Percentiles rank a stretch among this genome's conserved stretches.
These are phyloP conservation scores for Torymus tubicola DNA, from an alignment of 2,888 invertebrate species.

Conservation along the genomic window DNA sequence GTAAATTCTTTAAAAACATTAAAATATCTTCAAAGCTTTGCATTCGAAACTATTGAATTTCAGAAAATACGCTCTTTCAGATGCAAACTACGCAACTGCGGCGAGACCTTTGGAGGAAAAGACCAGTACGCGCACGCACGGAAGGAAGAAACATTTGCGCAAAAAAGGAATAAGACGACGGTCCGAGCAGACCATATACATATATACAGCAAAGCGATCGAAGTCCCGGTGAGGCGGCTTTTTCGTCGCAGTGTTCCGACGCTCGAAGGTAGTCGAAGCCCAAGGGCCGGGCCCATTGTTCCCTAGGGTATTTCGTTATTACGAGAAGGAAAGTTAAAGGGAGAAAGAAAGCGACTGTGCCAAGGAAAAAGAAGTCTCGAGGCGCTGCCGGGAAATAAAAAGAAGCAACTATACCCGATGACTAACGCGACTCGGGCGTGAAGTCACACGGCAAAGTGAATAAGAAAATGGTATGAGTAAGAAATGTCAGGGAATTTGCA, in stretches of 20 bases:
- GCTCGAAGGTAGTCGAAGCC: slow-evolving; percentile 37
- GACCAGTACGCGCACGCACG: background rate
- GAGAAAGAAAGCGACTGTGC: background rate
- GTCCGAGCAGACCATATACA: slow-evolving; percentile 12
- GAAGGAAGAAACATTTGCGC: background rate
- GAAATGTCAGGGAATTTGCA: no score
- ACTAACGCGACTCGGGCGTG: no score
- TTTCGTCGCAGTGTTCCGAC: slow-evolving; percentile 10
- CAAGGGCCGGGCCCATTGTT: slow-evolving; percentile 34
- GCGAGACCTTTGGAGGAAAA: background rate
- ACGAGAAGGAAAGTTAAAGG: slow-evolving; percentile 2
- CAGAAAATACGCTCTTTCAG: background rate
- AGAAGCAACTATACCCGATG: no score
- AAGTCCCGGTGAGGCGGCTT: background rate
- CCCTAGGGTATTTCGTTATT: slow-evolving; percentile 45
- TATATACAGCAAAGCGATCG: slow-evolving; percentile 21
- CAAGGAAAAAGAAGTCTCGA: no score
- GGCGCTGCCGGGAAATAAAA: no score
- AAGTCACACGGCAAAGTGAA: no score
- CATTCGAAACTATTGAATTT: no score
- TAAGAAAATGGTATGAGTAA: no score
- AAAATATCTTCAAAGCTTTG: no score
- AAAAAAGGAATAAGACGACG: background rate
- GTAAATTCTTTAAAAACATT: no score
- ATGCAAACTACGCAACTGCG: slow-evolving; percentile 25